These are phyloP conservation scores for Lampris megalopsis DNA, from an alignment of 2,113 vertebrate species.

Conservation along the genomic window DNA sequence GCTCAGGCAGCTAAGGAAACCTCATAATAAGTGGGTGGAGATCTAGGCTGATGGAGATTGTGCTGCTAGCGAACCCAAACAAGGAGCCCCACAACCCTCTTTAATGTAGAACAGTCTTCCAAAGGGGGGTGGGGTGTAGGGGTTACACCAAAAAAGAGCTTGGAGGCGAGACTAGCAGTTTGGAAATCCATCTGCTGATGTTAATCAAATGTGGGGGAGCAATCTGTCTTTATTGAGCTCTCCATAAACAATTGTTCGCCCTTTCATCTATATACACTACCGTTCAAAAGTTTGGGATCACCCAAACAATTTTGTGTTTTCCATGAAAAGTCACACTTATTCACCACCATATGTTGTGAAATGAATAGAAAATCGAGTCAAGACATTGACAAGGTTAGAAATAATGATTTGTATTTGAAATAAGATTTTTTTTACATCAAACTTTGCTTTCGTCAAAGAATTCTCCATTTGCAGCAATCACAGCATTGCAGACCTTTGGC, in stretches of 20 bases:
- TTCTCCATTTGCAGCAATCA: too few species aligned
- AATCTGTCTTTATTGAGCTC: conserved; percentile 20
- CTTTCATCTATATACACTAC: conserved; percentile 7
- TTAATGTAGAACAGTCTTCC: conserved; percentile 70
- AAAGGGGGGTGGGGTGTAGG: conserved; percentile 11
- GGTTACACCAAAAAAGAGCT: conserved; percentile 35
- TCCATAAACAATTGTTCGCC: background rate
- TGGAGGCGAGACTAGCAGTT: conserved; percentile 47
- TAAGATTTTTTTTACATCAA: too few species aligned
- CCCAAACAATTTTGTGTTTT: too few species aligned
- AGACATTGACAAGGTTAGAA: too few species aligned
- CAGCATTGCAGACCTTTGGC: too few species aligned
- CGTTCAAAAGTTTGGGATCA: too few species aligned
- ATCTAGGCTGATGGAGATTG: conserved; percentile 11
- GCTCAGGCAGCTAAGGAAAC: conserved; percentile 1
- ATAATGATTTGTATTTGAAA: too few species aligned
- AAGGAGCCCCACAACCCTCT: conserved; percentile 47
- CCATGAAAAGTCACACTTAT: too few species aligned
- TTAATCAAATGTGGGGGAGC: conserved; percentile 54
- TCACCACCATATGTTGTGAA: too few species aligned
- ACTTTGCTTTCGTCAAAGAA: too few species aligned
- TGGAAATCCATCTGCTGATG: conserved; percentile 42
- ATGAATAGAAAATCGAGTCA: too few species aligned
- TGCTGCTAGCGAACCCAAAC: conserved; percentile 36
- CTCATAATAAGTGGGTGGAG: conserved; percentile 18